These are phyloP conservation scores for Hapalemur alaotrensis DNA, from an alignment of 2,797 vertebrate species.

Conservation along the genomic window DNA sequence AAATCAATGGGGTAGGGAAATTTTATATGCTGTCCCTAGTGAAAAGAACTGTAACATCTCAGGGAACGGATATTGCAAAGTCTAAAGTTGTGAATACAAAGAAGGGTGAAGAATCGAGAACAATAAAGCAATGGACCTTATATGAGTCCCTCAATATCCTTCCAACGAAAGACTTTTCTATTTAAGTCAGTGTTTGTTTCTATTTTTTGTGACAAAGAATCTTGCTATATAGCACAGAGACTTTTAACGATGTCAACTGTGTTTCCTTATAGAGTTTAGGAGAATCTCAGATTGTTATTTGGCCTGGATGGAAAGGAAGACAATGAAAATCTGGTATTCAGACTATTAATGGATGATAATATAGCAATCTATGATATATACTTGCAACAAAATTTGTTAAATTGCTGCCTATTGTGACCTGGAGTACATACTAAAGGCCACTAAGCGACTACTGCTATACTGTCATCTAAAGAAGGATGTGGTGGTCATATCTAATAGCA, in stretches of 20 bases:
- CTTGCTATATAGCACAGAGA: background rate
- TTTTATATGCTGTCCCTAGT: background rate
- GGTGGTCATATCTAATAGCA: background rate
- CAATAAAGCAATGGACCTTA: background rate
- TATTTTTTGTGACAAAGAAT: background rate
- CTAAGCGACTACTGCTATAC: background rate
- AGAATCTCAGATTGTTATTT: background rate
- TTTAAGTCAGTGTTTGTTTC: background rate
- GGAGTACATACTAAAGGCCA: background rate
- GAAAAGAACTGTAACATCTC: background rate
- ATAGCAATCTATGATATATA: background rate
- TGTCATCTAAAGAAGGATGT: background rate
- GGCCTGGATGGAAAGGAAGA: background rate
- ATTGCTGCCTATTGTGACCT: background rate
- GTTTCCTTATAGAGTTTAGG: background rate
- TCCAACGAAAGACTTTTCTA: background rate
- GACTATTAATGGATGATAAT: background rate
- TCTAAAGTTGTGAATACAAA: background rate
- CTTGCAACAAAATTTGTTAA: background rate
- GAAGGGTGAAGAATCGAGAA: background rate
- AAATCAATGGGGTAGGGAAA: background rate
- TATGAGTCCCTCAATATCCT: background rate
- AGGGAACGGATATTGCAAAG: background rate
- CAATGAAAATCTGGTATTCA: background rate
- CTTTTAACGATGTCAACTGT: background rate